Conservation (phyloP, 2,113 vertebrate genomes). For the Lophotis ruficrista region DNA sequence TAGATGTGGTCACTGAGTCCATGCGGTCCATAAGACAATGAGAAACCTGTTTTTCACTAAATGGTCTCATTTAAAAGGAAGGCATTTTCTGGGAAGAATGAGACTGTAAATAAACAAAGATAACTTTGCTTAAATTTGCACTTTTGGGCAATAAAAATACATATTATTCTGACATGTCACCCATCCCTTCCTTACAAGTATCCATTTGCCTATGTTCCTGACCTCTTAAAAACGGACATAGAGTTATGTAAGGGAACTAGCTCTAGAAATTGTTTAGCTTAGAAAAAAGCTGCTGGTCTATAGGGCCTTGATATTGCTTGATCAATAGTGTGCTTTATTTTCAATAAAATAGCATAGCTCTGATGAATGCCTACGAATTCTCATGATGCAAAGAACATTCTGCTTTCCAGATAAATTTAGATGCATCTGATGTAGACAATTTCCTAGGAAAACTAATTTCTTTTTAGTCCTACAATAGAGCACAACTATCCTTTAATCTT, state of each 20-base stretch:
- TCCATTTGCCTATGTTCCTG: not conserved
- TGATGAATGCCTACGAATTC: not conserved
- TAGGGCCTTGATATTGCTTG: not conserved
- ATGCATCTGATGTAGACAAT: not conserved
- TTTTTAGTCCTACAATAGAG: not conserved
- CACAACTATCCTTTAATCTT: not conserved
- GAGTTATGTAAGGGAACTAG: not conserved
- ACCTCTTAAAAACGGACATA: not conserved
- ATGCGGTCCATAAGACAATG: not conserved
- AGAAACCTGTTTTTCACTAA: not conserved
- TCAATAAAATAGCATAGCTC: not conserved
- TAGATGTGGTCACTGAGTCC: not conserved
- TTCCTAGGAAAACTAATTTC: not conserved
- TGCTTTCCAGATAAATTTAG: not conserved
- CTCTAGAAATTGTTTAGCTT: not conserved
- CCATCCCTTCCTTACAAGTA: not conserved
- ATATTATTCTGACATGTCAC: rapidly evolving
- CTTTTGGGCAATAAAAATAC: not conserved
- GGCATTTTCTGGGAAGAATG: not conserved
- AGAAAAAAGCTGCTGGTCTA: not conserved
- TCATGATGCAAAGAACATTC: not conserved
- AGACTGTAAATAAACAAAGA: not conserved
- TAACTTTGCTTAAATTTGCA: not conserved
- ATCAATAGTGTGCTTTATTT: not conserved
- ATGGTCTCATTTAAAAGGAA: not conserved